A percentile compares a stretch with the other conserved stretches of the same genome.
phyloP scores from a whole-genome alignment of 2,888 invertebrate species.

The Periphyllus acericola region DNA sequence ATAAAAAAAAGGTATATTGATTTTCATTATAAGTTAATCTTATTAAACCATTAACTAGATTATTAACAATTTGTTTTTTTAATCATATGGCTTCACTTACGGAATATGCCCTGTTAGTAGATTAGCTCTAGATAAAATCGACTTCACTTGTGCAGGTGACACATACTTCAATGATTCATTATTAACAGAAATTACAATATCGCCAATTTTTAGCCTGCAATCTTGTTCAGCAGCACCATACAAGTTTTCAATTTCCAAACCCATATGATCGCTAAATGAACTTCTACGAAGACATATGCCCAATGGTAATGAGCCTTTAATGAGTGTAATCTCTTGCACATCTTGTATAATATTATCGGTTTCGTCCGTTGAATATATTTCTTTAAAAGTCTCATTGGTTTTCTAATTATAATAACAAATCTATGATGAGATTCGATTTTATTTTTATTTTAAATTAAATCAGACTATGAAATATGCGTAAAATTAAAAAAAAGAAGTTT shows the following conservation, averaged over 20 bases:
- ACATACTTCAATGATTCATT: constrained; percentile 72
- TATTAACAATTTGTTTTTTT: constrained; percentile 35
- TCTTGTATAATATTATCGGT: constrained; percentile 22
- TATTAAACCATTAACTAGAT: constrained; percentile 49
- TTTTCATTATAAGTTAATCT: constrained; percentile 39
- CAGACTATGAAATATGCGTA: not conserved
- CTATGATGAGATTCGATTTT: constrained; percentile 27
- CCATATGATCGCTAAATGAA: constrained; percentile 46
- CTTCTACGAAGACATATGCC: constrained; percentile 52
- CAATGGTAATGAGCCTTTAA: constrained; percentile 52
- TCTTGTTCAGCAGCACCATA: constrained; percentile 53
- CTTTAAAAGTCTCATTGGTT: constrained; percentile 31
- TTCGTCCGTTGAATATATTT: constrained; percentile 3
- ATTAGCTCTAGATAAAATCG: constrained; percentile 72
- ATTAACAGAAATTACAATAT: constrained; percentile 72
- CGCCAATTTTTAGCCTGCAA: constrained; percentile 67
- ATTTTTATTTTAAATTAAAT: constrained; percentile 5
- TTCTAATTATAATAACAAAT: constrained; percentile 58
- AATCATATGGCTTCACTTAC: constrained; percentile 66
- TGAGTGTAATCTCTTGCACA: constrained; percentile 47
- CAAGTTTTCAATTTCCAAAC: constrained; percentile 47
- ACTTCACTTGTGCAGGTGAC: constrained; percentile 72
- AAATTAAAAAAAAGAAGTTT: not conserved
- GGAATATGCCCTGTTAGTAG: constrained; percentile 72
- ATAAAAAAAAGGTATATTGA: constrained; percentile 41